Percentiles rank a stretch among this genome's conserved stretches.
phyloP scores from a whole-genome alignment of 2,797 vertebrate species.

The Gymnodraco acuticeps region DNA sequence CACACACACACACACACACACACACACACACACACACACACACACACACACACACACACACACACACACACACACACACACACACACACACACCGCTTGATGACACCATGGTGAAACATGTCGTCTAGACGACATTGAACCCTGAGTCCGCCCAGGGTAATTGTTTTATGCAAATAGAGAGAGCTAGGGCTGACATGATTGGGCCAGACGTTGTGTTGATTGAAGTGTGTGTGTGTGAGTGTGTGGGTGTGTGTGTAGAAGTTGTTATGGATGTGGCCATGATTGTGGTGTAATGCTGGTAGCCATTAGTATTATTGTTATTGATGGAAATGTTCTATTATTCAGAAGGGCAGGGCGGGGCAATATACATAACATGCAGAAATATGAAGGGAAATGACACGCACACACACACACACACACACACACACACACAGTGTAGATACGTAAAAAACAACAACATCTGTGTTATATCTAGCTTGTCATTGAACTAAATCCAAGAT shows the following conservation, averaged over 20 bases:
- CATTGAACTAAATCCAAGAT: slow-evolving; percentile 47
- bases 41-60: slow-evolving; percentile 22
- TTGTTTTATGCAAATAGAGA: slow-evolving; percentile 94
- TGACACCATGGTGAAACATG: slow-evolving; percentile 90
- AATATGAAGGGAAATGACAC: slow-evolving; percentile 45
- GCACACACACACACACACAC: too few relatives aligned
- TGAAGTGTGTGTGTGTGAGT: slow-evolving; percentile 68
- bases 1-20: too few relatives aligned
- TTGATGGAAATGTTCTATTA: slow-evolving; percentile 76
- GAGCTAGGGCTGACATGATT: slow-evolving; percentile 85
- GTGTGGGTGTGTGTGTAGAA: slow-evolving; percentile 53
- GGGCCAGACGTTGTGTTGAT: slow-evolving; percentile 75
- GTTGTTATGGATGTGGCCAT: slow-evolving; percentile 70
- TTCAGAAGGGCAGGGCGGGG: slow-evolving; percentile 60
- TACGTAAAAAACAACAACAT: slow-evolving; percentile 36
- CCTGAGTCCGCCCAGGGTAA: slow-evolving; percentile 88
- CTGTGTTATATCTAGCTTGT: slow-evolving; percentile 47
- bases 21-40: slow-evolving; percentile 30
- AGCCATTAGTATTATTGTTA: slow-evolving; percentile 79
- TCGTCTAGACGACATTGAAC: slow-evolving; percentile 94
- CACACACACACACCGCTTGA: slow-evolving; percentile 77
- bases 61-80: slow-evolving; percentile 47
- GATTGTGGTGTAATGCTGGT: slow-evolving; percentile 73
- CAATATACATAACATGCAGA: slow-evolving; percentile 54
- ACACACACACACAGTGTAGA: slow-evolving; percentile 28